Evolutionary conservation across 1,140 invertebrate species (phyloP).

Genomic region (Nomia melanderi): DNA sequence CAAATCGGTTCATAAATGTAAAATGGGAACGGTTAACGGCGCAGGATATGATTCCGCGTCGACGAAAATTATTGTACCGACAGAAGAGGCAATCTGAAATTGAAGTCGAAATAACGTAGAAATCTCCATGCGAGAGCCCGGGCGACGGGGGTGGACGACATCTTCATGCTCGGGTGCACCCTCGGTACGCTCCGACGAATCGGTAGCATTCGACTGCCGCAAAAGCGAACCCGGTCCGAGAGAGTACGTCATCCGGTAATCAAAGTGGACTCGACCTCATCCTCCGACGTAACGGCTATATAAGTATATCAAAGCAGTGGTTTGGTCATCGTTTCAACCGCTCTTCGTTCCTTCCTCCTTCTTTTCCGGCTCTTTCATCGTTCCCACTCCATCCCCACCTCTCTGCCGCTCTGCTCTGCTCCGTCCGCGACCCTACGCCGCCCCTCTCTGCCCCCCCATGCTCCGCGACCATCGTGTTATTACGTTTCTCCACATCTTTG

Average conservation of each 20-base stretch:
- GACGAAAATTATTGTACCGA: slow-evolving; percentile 37
- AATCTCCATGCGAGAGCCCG: slow-evolving; percentile 51
- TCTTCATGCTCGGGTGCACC: slow-evolving; percentile 61
- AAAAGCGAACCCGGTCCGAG: slow-evolving; percentile 66
- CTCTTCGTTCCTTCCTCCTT: slow-evolving; percentile 51
- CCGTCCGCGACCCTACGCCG: no score
- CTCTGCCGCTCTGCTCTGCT: slow-evolving; percentile 6
- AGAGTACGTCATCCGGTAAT: slow-evolving; percentile 76
- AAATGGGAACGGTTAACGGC: slow-evolving; percentile 24
- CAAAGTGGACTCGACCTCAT: slow-evolving; percentile 74
- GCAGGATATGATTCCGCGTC: slow-evolving; percentile 22
- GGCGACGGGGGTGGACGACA: slow-evolving; percentile 53
- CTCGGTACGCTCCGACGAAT: slow-evolving; percentile 64
- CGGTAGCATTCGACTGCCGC: slow-evolving; percentile 65
- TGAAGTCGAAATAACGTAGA: slow-evolving; percentile 57
- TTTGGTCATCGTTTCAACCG: slow-evolving; percentile 63
- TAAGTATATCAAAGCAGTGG: slow-evolving; percentile 77
- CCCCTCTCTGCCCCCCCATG: not conserved
- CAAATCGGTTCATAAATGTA: slow-evolving; percentile 19
- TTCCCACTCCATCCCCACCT: not conserved
- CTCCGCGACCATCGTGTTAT: slow-evolving; percentile 64
- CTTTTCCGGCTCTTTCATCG: slow-evolving; percentile 53
- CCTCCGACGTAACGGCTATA: slow-evolving; percentile 67
- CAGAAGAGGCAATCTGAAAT: slow-evolving; percentile 23
- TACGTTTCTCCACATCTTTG: slow-evolving; percentile 76